phyloP scores from a whole-genome alignment of 30 jellyfish, hydroid and myxozoan genomes.

The Hydractinia symbiolongicarpus region DNA sequence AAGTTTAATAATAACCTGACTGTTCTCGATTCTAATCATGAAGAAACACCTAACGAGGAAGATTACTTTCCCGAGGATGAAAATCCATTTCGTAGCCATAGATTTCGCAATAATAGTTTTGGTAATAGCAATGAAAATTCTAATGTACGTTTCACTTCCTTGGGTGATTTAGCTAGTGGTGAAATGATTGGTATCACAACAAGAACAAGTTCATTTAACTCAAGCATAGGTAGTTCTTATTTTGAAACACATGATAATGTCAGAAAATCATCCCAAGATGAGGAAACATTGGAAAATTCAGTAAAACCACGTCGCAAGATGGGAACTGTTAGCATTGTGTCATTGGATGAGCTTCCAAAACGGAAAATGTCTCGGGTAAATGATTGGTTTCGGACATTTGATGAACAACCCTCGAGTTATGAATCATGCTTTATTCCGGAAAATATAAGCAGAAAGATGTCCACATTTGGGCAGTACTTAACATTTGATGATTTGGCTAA shows the following conservation, averaged over 20 bases:
- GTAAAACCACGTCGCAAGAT: conserved; percentile 13
- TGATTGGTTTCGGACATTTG: conserved; percentile 16
- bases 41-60: neutral
- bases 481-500: conserved; percentile 10
- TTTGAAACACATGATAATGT: neutral
- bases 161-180: conserved; percentile 7
- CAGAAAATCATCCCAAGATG: conserved; percentile 17
- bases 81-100: neutral
- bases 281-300: neutral
- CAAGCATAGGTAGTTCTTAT: conserved; percentile 2
- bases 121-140: conserved; percentile 1
- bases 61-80: neutral
- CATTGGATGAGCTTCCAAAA: conserved; percentile 30
- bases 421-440: conserved; percentile 17
- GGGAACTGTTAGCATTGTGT: conserved; percentile 22
- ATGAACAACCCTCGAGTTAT: neutral
- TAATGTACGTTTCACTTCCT: neutral
- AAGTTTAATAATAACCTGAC: neutral
- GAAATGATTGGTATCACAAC: neutral
- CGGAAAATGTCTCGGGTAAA: conserved; percentile 12
- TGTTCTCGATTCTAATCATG: neutral
- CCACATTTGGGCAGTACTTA: conserved; percentile 16
- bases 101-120: neutral
- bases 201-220: conserved; percentile 4
- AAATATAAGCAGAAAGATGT: conserved; percentile 3